Percentiles rank a stretch among this genome's conserved stretches.
These are phyloP conservation scores for Pogonocichla stellata DNA, from an alignment of 2,113 vertebrate genomes.

Conservation along the genomic window DNA sequence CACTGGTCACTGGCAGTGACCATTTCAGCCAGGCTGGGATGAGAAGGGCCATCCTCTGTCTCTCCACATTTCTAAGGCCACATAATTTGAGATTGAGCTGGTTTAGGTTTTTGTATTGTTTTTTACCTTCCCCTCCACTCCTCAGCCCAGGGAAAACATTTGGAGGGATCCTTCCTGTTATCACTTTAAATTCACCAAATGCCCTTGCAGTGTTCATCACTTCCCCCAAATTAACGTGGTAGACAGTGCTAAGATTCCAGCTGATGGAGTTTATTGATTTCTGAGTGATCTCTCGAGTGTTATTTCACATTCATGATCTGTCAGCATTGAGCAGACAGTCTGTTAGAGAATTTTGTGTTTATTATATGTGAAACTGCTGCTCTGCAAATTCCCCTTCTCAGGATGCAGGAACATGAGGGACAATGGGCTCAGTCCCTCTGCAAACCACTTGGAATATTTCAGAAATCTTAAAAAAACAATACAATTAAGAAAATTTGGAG, in stretches of 20 bases:
- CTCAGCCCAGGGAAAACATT: not conserved
- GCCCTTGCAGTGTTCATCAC: not conserved
- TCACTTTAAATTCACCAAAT: not conserved
- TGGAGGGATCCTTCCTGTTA: not conserved
- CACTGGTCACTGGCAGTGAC: not conserved
- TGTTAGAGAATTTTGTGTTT: constrained; percentile 3
- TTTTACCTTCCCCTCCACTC: not conserved
- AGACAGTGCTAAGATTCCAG: not conserved
- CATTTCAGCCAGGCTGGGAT: not conserved
- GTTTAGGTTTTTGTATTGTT: rapidly evolving
- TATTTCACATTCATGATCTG: constrained; percentile 21
- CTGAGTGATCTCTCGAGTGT: constrained; percentile 31
- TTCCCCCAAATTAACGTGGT: not conserved
- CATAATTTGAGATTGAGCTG: not conserved
- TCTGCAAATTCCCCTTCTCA: not conserved
- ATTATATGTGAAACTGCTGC: not conserved
- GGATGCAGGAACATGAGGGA: not conserved
- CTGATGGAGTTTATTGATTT: constrained; percentile 63
- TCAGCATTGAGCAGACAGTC: not conserved
- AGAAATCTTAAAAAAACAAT: not conserved
- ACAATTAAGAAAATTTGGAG: not conserved
- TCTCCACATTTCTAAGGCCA: not conserved
- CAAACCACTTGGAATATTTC: not conserved
- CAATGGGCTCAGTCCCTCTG: not conserved
- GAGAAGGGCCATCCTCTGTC: not conserved